Base-by-base conservation (phyloP, 2,113 vertebrate species). In the Calidris pygmaea region DNA sequence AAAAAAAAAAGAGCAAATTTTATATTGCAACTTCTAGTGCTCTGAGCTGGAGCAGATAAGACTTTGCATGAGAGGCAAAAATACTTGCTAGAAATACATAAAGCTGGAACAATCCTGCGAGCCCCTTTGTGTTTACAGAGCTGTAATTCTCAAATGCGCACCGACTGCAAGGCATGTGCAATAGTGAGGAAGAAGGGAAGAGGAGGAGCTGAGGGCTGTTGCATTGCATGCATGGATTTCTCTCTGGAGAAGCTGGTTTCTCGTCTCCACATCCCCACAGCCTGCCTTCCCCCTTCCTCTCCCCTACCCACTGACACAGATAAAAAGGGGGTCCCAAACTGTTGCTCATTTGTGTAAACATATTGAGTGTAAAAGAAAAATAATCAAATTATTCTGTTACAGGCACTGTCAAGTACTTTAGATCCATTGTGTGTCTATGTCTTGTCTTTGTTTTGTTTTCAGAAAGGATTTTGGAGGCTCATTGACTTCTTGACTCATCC, bases 271-370 rank as follows among this genome's bases (percentile, higher is more conserved):
- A 12, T 12, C 80, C 50, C 71, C 47, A 67, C 81, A 85, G 41
- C 50, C 52, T 65, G 58, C 23, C 21, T 8, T 18, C 45, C 60
- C 47, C 70, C 47, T 60, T 67, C 32, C 48, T n/a, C 47, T 59
- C 9, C 67, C 18, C 59, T 72, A 0, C 39, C 13, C 37, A 0
- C 23, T 6, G 6, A 14, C 48, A 5, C 0, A 1, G 29, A 3
- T 10, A 14, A 12, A 77, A 63, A 32, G 6, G 9, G 37, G 32
- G 10, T 26, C 90, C 80, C 73, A 37, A 6, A 58, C 24, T 59
- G 22, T 13, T 58, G 67, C 58, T 88, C 11, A 13, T 4, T 23
- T 71, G 73, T 66, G 68, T 63, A 80, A 95, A 70, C 10, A 16
- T 1, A 5, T 7, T 4, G 53, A 70, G 35, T 8, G 47, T 19